Conservation (phyloP, 2,113 vertebrate species). For the Sphyrna mokarran region DNA sequence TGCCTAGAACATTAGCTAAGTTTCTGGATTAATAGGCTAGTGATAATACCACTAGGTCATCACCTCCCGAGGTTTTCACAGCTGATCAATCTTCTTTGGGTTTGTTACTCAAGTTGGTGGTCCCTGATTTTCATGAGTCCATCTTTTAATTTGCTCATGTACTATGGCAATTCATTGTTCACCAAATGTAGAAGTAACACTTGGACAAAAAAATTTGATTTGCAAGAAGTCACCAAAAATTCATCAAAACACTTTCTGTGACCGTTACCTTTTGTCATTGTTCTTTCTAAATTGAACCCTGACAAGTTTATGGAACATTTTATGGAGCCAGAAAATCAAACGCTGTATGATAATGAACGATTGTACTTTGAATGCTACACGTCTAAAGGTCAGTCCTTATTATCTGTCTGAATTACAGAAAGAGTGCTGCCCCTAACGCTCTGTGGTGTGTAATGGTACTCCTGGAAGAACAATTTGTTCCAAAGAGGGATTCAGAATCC, state of each 20-base stretch:
- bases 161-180: neutral
- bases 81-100: neutral
- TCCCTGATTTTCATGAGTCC: neutral
- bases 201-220: neutral
- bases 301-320: neutral
- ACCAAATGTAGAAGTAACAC: neutral
- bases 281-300: neutral
- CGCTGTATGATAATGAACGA: neutral
- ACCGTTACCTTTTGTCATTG: no score
- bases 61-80: neutral
- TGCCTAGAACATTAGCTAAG: no score
- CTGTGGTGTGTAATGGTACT: neutral
- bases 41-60: no score
- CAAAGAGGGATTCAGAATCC: neutral
- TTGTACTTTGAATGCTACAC: neutral
- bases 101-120: neutral
- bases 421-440: neutral
- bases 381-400: neutral
- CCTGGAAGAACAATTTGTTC: neutral
- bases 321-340: neutral
- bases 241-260: neutral
- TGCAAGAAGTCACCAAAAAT: neutral
- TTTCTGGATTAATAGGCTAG: no score
- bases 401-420: neutral
- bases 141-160: neutral